A percentile compares a stretch with the other conserved stretches of the same genome.
Evolutionary conservation across 2,113 vertebrate species (phyloP).

Genomic region (Dinomys branickii): DNA sequence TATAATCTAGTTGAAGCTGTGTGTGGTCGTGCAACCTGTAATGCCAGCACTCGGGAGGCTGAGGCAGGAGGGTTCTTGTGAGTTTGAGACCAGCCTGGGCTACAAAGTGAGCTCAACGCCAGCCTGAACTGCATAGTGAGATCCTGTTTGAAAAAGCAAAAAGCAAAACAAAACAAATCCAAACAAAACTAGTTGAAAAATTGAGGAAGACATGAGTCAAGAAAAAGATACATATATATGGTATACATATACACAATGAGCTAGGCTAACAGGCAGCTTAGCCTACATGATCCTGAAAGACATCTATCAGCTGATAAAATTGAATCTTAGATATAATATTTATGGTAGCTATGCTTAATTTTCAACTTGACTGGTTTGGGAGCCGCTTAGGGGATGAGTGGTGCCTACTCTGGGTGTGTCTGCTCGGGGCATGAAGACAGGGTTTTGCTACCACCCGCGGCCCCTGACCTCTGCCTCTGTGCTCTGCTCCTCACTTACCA

Average conservation of each 20-base stretch:
- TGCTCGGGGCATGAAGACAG: not conserved
- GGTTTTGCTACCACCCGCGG: not conserved
- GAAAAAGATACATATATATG: not conserved
- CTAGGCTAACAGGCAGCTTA: not conserved
- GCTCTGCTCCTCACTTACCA: not conserved
- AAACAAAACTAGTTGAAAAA: not conserved
- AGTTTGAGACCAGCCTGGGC: too few species aligned
- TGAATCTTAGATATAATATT: conserved; percentile 25
- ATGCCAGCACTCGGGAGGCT: too few species aligned
- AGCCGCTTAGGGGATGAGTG: not conserved
- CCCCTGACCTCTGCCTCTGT: not conserved
- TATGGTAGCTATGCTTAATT: not conserved
- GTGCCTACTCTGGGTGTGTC: not conserved
- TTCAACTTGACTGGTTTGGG: not conserved
- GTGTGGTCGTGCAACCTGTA: too few species aligned
- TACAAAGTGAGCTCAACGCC: too few species aligned
- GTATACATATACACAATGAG: not conserved
- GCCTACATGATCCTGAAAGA: not conserved
- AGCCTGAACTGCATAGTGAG: too few species aligned
- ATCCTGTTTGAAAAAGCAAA: too few species aligned
- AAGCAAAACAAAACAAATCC: too few species aligned
- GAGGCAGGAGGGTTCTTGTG: too few species aligned
- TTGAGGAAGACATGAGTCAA: not conserved
- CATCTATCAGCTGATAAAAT: conserved; percentile 41
- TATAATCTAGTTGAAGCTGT: not conserved